Base-by-base conservation (phyloP, 1,140 invertebrate genomes). In the Macrobrachium rosenbergii region DNA sequence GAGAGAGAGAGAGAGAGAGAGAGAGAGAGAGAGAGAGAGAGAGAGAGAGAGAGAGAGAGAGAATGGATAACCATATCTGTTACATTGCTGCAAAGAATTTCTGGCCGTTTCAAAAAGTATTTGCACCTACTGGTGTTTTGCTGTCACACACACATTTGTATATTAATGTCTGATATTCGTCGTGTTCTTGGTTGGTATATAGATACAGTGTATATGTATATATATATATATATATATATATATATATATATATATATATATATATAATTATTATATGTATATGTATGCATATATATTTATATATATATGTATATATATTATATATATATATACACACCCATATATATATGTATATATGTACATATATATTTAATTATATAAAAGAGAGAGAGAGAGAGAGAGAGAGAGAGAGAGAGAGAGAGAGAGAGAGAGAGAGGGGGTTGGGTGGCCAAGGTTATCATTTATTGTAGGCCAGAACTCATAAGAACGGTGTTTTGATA, bases 331-430 rank as follows among this genome's bases (percentile, higher is more conserved):
- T 73, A 73, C 12, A 23, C 37, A 73, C 37, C 37, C 7, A 21
- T 23, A 73, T 21, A 37, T 21, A 10, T 23, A 73, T 73, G 37
- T 73, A 73, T 73, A 23, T 73, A 67, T 73, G 45, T 75, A 75
- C 45, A 75, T 75, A 75, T 75, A 75, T 75, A 75, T 75, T 62
- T 60, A 81, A 45, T 67, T 45, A 81, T 45, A 81, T 64, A 67
- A 43, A 81, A 43, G n/a, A 75, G 72, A 75, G 28, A 75, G 72
- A 75, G 28, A 75, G 72, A 75, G n/a, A 75, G n/a, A 75, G n/a
- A 75, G 72, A 75, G n/a, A 75, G n/a, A 75, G 72, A 37, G 21
- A 37, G 72, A 75, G 72, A 75, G 72, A 37, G 72, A 23, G 72
- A 23, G 28, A 75, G 72, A 75, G 72, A 75, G 72, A 37, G 17